Evolutionary conservation across 1,140 invertebrate species (phyloP), one percentile per base, ranked within the genome.

Genomic region (Copidosoma floridanum): DNA sequence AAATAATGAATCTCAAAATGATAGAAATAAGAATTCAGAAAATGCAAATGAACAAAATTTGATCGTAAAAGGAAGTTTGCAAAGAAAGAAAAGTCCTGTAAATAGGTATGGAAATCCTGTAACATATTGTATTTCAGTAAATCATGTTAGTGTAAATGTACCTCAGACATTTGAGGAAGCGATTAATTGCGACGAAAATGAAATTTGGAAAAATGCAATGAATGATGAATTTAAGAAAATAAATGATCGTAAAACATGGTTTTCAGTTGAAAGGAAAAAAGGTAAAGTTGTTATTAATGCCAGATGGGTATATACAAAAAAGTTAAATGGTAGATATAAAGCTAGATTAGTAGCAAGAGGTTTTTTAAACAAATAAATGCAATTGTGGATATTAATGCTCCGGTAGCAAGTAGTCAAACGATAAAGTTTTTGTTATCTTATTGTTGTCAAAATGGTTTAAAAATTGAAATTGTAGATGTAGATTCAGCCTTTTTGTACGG

Each of bases 1-100:
- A 41, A 62, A 64, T 56, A 29, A 32, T 24, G 43, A 58, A 32
- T 38, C 38, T 37, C 5, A 48, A 18, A 32, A 48, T 18, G 6
- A 18, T 32, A 11, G 10, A 2, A 29, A 2, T 16, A n/a, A 29
- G 32, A n/a, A 2, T 32, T 24, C 16, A 16, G 18, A 12, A 16
- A 48, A 48, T 48, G 26, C 27, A 32, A 48, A 48, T 27, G 27
- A 16, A n/a, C 2, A 48, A 7, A 32, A 48, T 2, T 48, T 48
- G 23, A 32, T n/a, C 3, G 12, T 16, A 48, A 16, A 2, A 12
- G 32, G 46, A 48, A 48, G 5, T 11, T 48, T 27, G 14, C 2
- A 12, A 4, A 5, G 27, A 48, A 48, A 48, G 12, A 48, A 32
- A 48, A 48, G 46, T 48, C 26, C 46, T 29, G 26, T 48, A 29